Evolutionary conservation across 2,888 invertebrate genomes (phyloP).

Genomic region (Acanthosepion pharaonis): DNA sequence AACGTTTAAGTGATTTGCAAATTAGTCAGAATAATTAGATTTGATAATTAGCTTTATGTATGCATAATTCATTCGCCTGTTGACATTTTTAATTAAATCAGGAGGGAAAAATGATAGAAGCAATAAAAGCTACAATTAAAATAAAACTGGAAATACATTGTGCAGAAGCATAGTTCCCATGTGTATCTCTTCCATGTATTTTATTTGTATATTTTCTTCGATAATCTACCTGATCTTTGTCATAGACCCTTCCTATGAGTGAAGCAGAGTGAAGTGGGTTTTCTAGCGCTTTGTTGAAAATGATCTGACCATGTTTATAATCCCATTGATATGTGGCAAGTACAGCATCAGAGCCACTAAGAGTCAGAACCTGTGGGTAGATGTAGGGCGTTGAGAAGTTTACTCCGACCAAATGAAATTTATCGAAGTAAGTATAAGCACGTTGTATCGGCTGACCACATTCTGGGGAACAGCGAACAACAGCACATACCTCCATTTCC

Average conservation of each 20-base stretch:
- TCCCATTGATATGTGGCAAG: constrained; percentile 51
- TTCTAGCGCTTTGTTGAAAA: neutral
- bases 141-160: neutral
- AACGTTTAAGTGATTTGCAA: neutral
- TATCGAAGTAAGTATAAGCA: neutral
- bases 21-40: neutral
- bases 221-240: neutral
- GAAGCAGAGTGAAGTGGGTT: constrained; percentile 55
- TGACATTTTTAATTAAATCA: neutral
- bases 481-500: neutral
- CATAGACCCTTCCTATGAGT: constrained; percentile 57
- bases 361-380: constrained; percentile 59
- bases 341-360: constrained; percentile 47
- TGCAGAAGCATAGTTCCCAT: neutral
- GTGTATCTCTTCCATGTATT: neutral
- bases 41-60: neutral
- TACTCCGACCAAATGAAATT: constrained; percentile 52
- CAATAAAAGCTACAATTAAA: constrained; percentile 7
- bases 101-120: neutral
- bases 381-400: constrained; percentile 56
- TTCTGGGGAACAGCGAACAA: neutral
- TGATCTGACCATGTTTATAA: constrained; percentile 49
- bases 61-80: neutral
- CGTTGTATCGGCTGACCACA: neutral
- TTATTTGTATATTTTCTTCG: neutral